Evolutionary conservation across 2,113 vertebrate species (phyloP).

Genomic region (Lasiurus cinereus): DNA sequence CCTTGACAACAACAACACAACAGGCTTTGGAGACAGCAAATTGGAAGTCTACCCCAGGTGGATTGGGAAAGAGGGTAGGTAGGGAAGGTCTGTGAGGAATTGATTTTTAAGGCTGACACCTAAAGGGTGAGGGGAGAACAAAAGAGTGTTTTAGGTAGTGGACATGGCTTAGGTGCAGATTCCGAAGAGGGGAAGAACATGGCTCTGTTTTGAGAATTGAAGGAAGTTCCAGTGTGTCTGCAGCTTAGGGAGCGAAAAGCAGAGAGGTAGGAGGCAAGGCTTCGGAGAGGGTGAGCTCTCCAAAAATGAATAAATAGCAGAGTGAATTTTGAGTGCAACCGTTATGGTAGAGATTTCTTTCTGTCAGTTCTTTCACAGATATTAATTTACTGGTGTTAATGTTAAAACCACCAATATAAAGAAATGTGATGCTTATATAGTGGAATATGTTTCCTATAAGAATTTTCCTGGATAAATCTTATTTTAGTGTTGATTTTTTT

Average conservation of each 20-base stretch:
- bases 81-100: not conserved
- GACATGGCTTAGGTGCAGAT: not conserved
- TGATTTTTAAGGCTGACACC: slow-evolving; percentile 44
- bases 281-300: not conserved
- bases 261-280: not conserved
- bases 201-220: not conserved
- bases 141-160: not conserved
- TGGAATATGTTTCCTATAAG: not conserved
- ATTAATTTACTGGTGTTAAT: not conserved
- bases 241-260: not conserved
- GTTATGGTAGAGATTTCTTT: not conserved
- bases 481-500: slow-evolving; percentile 32
- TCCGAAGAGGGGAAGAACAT: not conserved
- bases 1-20: no score
- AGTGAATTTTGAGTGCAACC: not conserved
- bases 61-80: not conserved
- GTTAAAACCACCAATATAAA: not conserved
- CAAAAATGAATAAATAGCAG: not conserved
- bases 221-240: not conserved
- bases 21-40: not conserved
- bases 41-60: not conserved
- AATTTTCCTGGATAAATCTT: slow-evolving; percentile 14
- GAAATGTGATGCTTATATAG: not conserved
- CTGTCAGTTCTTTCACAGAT: not conserved
- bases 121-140: not conserved